These are phyloP conservation scores for Leptinotarsa undecemlineata DNA, from an alignment of 1,140 invertebrate species.

Conservation along the genomic window DNA sequence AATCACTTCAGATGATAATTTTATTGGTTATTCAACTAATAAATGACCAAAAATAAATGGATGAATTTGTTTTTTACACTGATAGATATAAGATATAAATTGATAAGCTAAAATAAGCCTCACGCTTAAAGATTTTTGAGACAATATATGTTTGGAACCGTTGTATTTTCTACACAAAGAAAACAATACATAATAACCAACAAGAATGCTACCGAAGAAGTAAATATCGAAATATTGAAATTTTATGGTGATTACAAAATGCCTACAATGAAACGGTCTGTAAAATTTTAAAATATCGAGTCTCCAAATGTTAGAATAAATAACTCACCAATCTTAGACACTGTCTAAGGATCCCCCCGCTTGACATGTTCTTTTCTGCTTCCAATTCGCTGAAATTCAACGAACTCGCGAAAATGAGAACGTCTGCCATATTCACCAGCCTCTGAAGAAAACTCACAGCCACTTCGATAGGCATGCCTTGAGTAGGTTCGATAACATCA, in stretches of 20 bases:
- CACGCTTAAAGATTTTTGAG: too few relatives aligned
- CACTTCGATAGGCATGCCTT: constrained; percentile 97
- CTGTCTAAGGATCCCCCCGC: constrained; percentile 95
- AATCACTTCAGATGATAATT: too few relatives aligned
- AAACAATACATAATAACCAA: neutral
- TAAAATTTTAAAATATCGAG: neutral
- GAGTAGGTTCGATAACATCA: constrained; percentile 96
- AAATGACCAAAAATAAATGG: too few relatives aligned
- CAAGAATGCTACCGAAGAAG: neutral
- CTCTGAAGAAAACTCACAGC: constrained; percentile 95
- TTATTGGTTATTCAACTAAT: too few relatives aligned
- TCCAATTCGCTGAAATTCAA: constrained; percentile 97
- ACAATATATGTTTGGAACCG: too few relatives aligned
- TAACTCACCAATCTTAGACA: constrained; percentile 88
- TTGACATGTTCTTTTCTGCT: constrained; percentile 99
- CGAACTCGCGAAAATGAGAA: constrained; percentile 96
- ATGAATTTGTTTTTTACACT: too few relatives aligned
- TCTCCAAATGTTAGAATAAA: too few relatives aligned
- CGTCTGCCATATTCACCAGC: constrained; percentile 97
- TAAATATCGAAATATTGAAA: neutral
- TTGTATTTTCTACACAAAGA: too few relatives aligned
- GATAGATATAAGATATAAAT: too few relatives aligned
- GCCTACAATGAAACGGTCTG: too few relatives aligned
- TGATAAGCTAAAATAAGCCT: too few relatives aligned
- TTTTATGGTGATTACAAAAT: too few relatives aligned